Evolutionary conservation across 2,113 vertebrate genomes (phyloP), one percentile per base, ranked within the genome.

Genomic region (Scopus umbretta): DNA sequence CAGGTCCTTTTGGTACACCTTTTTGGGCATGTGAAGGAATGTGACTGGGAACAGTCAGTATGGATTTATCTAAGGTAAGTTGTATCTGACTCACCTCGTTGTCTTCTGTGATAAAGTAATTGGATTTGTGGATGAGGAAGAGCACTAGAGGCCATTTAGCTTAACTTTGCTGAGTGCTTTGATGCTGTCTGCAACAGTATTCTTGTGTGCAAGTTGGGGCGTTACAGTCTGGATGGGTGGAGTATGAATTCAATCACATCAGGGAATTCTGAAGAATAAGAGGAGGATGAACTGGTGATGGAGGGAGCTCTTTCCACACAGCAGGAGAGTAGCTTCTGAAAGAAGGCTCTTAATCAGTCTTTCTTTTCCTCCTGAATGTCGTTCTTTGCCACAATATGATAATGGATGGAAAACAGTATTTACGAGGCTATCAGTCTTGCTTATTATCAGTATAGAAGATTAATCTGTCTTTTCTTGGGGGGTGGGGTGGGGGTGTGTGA

Each of bases 261-360:
- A 86, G 83, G 92, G 88, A 96, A 76, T 83, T 86, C 53, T 88
- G 75, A 76, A 66, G 63, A 93, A 66, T 86, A 90, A 42, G 42
- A 42, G 42, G 30, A 40, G 2, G 88, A 67, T 75, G 94, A 80
- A 30, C 10, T 61, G 45, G 58, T 96, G 86, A 94, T 32, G 65
- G 62, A 80, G 42, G 38, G 59, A 19, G 30, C 82, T 94, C 34
- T 76, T 92, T 85, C 70, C 75, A 42, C 42, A n/a, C 50, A 59
- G n/a, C 38, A 53, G 82, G 79, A 62, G 1, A 0, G 47, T 79
- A 68, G 63, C 63, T 83, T 80, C 82, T 88, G 88, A 73, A 80
- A 95, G 71, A 27, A 88, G 71, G 63, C 79, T 92, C 80, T 93
- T 93, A 85, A 96, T 94, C 80, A 68, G 76, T 80, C 36, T 76